Evolutionary conservation across 2,888 invertebrate species (phyloP), one percentile per base, ranked within the genome.

Genomic region (Carcina quercana): DNA sequence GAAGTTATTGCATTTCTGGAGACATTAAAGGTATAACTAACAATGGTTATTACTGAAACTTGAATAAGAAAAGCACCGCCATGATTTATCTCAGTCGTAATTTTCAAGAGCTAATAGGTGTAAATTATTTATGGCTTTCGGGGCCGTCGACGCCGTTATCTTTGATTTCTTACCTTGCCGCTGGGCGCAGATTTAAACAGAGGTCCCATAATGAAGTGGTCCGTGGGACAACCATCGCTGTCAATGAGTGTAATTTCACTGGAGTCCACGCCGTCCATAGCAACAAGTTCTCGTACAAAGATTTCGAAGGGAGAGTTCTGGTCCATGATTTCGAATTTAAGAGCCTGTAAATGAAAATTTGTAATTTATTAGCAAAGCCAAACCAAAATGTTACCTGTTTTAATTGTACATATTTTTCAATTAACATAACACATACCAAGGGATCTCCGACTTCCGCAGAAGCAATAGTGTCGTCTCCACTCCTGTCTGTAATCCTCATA

Each of bases 241-340:
- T 96, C 96, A 67, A 96, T 95, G 36, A 96, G 88, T 35, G 94
- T 91, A 54, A 96, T 96, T 86, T 96, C 96, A 62, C 94, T 94
- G 49, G 93, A 93, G 69, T 96, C 96, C 29, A 94, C 91, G 30
- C 96, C 96, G 66, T 97, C 96, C 93, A 96, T 92, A 32, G 96
- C 96, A 35, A 96, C 95, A 59, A 97, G 86, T 78, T 97, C 96
- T 41, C 96, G 89, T 17, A 97, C 96, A 68, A 97, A 96, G 61
- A 97, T 96, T 82, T 97, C 96, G 83, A 95, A 97, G 15, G 96
- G 96, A 58, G 95, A 95, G 82, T 95, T 93, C 59, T 90, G 92
- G 70, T 96, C 96, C 71, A 95, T 87, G 57, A 96, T 96, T 80
- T 96, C 95, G 84, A 96, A 96, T 64, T 93, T 90, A 34, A 96